Conservation (phyloP, 2,888 invertebrate species). For the Tridacna crocea region DNA sequence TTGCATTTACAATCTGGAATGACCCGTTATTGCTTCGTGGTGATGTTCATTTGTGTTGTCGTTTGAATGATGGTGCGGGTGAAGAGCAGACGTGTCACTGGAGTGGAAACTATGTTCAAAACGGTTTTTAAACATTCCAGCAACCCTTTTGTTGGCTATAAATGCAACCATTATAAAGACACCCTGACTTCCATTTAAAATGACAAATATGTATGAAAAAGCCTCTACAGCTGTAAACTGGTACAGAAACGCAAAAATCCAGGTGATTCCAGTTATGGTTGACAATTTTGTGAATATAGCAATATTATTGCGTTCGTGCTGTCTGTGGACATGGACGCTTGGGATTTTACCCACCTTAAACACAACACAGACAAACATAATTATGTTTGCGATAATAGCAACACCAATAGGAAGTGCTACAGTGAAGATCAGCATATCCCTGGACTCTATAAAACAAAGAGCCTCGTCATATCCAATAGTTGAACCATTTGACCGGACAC, state of each 20-base stretch:
- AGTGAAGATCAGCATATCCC: constrained; percentile 37
- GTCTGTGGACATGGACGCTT: constrained; percentile 23
- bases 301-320: constrained; percentile 42
- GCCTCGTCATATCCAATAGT: constrained; percentile 44
- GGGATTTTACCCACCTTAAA: constrained; percentile 36
- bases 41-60: too few relatives aligned
- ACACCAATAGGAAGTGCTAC: constrained; percentile 42
- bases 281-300: constrained; percentile 52
- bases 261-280: constrained; percentile 48
- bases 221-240: constrained; percentile 33
- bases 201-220: constrained; percentile 44
- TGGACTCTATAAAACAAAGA: constrained; percentile 41
- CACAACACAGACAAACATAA: constrained; percentile 49
- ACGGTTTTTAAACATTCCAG: constrained; percentile 14
- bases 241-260: constrained; percentile 50
- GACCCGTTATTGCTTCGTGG: too few relatives aligned
- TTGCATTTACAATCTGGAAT: too few relatives aligned
- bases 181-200: constrained; percentile 54
- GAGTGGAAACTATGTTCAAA: neutral
- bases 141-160: constrained; percentile 42
- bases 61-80: too few relatives aligned
- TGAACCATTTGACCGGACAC: neutral
- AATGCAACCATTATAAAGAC: constrained; percentile 59
- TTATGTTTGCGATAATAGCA: constrained; percentile 40
- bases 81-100: too few relatives aligned